Conservation (phyloP, 2,113 vertebrate species). For the Pseudolaguvia tuberculata region DNA sequence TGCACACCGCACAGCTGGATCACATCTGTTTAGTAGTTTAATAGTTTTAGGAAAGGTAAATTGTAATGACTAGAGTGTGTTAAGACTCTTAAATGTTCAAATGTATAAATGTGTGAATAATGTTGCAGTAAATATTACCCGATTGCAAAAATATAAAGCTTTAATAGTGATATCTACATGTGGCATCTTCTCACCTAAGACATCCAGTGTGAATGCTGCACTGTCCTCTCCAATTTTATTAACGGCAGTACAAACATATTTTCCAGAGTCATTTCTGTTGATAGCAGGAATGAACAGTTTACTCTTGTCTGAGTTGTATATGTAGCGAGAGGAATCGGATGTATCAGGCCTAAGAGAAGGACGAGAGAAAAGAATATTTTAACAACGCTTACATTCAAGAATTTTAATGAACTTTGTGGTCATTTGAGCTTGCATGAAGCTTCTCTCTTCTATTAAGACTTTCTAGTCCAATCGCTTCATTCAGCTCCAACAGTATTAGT, state of each 20-base stretch:
- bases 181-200: constrained; percentile 58
- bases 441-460: no score
- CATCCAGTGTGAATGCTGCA: constrained; percentile 51
- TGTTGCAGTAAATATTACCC: constrained; percentile 4
- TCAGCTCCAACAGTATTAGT: no score
- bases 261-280: constrained; percentile 51
- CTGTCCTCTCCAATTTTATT: constrained; percentile 62
- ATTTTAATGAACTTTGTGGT: not conserved
- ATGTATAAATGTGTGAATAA: constrained; percentile 9
- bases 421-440: no score
- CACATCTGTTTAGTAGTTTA: no score
- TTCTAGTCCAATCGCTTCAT: no score
- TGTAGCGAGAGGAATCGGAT: constrained; percentile 54
- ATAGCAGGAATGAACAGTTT: constrained; percentile 60
- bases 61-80: no score
- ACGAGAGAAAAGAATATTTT: not conserved
- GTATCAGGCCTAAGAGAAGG: constrained; percentile 49
- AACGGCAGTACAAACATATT: constrained; percentile 61
- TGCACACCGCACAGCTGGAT: not conserved
- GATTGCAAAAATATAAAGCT: no score
- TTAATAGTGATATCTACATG: not conserved
- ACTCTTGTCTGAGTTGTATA: constrained; percentile 67
- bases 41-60: not conserved
- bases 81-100: no score
- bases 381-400: not conserved